Base-by-base conservation (phyloP, 2,797 vertebrate species). In the Oryzias sinensis region DNA sequence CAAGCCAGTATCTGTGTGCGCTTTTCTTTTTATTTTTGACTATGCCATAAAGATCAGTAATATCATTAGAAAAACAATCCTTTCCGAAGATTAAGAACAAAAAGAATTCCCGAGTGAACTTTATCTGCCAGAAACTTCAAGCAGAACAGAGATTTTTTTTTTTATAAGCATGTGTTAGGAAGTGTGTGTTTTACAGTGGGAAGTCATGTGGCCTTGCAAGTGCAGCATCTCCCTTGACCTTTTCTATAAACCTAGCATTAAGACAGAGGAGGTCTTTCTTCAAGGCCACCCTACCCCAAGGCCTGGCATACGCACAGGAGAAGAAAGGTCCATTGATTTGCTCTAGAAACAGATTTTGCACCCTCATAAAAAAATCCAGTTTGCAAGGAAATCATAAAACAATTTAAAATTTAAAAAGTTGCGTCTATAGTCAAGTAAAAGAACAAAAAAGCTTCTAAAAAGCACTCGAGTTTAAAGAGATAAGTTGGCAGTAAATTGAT, bases 241-340 rank as follows among this genome's bases (percentile, higher is more conserved):
- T 78, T 79, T 78, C 76, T 41, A 25, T 52, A 56, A 59, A 68
- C 59, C 51, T 54, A 48, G 29, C 43, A 49, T 11, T 44, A 9
- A 74, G 50, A 90, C 82, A 91, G 69, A 86, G 68, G 64, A 41
- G 15, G n/a, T 51, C 77, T 88, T 88, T 90, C 83, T 88, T 82
- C 63, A 50, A 41, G 56, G 7, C 17, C 14, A 67, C 50, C 27
- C 47, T 7, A n/a, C 56, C 18, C 53, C 45, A 25, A 57, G 17
- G 59, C 45, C 22, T 1, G 17, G 56, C 64, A 70, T 65, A 48
- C 62, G 70, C 63, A 71, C 47, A 17, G 44, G 4, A 6, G 6
- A 22, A 17, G 15, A 2, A 25, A 9, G 20, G 8, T 41, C n/a
- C 17, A 29, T 14, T 15, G 43, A 20, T n/a, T 3, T 5, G 1